These are phyloP conservation scores for Ophonus ardosiacus DNA, from an alignment of 2,888 invertebrate genomes.

Conservation along the genomic window DNA sequence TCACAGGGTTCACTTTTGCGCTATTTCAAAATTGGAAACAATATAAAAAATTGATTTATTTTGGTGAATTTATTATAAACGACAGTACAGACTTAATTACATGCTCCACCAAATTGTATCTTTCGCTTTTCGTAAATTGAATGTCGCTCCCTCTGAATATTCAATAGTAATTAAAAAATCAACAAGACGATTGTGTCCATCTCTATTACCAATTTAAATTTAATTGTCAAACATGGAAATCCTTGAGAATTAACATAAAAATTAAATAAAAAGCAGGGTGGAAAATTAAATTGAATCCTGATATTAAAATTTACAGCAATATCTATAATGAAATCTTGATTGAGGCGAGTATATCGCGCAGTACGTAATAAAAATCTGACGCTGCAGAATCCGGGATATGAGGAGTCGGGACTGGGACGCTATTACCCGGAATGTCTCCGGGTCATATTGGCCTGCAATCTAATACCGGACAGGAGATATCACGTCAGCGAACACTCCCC, in stretches of 20 bases:
- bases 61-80: neutral
- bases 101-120: neutral
- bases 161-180: conserved; percentile 45
- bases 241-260: conserved; percentile 59
- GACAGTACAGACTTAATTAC: neutral
- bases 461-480: conserved; percentile 66
- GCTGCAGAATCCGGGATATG: conserved; percentile 69
- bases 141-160: conserved; percentile 38
- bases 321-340: conserved; percentile 77
- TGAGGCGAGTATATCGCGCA: conserved; percentile 73
- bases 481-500: conserved; percentile 56
- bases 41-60: neutral
- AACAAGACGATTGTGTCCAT: conserved; percentile 40
- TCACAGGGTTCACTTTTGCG: no score
- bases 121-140: neutral
- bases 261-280: conserved; percentile 52
- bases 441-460: conserved; percentile 69
- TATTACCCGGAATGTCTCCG: conserved; percentile 61
- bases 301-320: conserved; percentile 74
- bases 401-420: conserved; percentile 37
- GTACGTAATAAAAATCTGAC: conserved; percentile 74
- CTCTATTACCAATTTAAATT: conserved; percentile 57
- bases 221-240: conserved; percentile 55
- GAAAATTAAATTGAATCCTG: conserved; percentile 73
- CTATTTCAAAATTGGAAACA: neutral